Base-by-base conservation (phyloP, 1,140 invertebrate genomes). In the Thaumatotibia leucotreta region DNA sequence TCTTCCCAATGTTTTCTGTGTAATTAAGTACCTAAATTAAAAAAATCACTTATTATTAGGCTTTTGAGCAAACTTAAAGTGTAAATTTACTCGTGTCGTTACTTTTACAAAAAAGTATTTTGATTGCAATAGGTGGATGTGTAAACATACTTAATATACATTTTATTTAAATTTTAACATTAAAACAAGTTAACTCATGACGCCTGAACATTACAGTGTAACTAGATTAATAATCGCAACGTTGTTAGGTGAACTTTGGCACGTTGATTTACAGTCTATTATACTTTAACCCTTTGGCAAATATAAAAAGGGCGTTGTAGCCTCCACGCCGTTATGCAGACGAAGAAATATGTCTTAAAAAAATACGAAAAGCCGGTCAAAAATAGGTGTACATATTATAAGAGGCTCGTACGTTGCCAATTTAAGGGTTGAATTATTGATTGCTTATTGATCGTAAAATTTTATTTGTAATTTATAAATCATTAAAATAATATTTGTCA, bases 171-270 rank as follows among this genome's bases (percentile, higher is more conserved):
- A 58, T 58, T 24, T 58, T 58, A 58, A 14, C 23, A 58, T 58
- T 58, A 58, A 27, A 58, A 58, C 52, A 58, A 58, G 52, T 58
- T 58, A 58, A 27, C 52, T 31, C 14, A 58, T 14, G 52, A 58
- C 24, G 52, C 24, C 11, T 14, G 24, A 31, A 58, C 3, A 14
- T 14, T 58, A 58, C 8, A 31, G 52, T 58, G 10, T 58, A 77
- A 69, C 65, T 76, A 74, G 68, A 75, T 67, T 74, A 67, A 65
- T 76, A 77, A 82, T 83, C 80, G 76, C 76, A 79, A 77, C 71
- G 76, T 74, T 64, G 72, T 73, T 75, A 71, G 68, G 65, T 78
- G 73, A 66, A 74, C 82, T 86, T 86, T 86, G 84, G 84, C 84
- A 84, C 84, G 80, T 76, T 17, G 24, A 27, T 58, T 58, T 31